phyloP scores from a whole-genome alignment of 2,113 vertebrate species.

The Neolamprologus longior region DNA sequence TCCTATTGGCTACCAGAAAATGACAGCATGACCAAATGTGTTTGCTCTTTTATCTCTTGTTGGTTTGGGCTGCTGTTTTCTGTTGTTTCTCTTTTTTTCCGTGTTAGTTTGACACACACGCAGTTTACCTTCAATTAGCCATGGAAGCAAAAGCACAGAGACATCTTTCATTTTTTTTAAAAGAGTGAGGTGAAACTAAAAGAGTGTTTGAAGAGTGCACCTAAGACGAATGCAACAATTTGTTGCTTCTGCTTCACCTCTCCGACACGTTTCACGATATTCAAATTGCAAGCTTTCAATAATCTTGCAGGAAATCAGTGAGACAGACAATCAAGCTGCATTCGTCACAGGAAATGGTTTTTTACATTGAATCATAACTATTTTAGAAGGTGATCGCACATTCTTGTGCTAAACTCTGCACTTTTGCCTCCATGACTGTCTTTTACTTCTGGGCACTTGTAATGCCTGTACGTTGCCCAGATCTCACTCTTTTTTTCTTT shows the following conservation, averaged over 20 bases:
- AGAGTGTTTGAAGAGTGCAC: neutral
- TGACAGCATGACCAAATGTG: conserved; percentile 22
- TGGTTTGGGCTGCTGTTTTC: conserved; percentile 28
- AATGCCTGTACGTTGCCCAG: neutral
- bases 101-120: conserved; percentile 15
- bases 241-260: neutral
- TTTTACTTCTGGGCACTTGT: neutral
- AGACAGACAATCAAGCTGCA: neutral
- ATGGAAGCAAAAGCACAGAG: conserved; percentile 50
- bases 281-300: neutral
- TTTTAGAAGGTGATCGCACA: neutral
- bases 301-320: neutral
- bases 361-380: neutral
- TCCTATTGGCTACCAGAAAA: conserved; percentile 43
- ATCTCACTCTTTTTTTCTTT: neutral
- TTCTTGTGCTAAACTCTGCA: conserved; percentile 5
- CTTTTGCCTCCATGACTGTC: conserved; percentile 6
- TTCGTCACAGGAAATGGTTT: neutral
- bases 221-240: neutral
- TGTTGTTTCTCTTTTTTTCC: neutral
- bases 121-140: conserved; percentile 36
- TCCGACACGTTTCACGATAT: neutral
- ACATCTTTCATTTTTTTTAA: neutral
- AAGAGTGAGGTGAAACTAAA: neutral
- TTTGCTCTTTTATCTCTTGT: conserved; percentile 9